Evolutionary conservation across 2,113 vertebrate species (phyloP).

Genomic region (Halcyon senegalensis): DNA sequence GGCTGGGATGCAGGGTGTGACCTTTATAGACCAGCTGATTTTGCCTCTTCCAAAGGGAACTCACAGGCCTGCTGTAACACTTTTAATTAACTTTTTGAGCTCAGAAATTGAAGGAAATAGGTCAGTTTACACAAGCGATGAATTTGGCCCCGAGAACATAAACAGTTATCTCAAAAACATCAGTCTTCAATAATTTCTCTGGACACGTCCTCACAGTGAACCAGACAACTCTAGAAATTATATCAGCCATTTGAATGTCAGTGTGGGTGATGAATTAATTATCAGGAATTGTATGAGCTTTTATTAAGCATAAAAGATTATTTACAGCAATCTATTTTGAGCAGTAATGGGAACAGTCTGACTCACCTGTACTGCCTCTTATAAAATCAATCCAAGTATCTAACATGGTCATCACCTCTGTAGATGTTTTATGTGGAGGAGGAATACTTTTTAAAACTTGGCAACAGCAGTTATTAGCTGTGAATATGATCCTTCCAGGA

Average conservation of each 20-base stretch:
- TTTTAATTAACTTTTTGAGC: not conserved
- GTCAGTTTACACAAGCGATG: not conserved
- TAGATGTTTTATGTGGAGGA: conserved; percentile 24
- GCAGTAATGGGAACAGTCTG: conserved; percentile 19
- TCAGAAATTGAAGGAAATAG: not conserved
- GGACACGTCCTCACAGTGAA: not conserved
- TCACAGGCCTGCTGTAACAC: not conserved
- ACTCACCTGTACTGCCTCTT: conserved; percentile 27
- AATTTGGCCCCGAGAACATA: not conserved
- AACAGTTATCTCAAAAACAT: not conserved
- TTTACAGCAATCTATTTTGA: conserved; percentile 65
- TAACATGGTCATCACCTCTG: conserved; percentile 54
- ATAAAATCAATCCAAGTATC: conserved; percentile 23
- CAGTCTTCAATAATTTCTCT: not conserved
- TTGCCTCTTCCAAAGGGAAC: not conserved
- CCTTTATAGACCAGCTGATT: not conserved
- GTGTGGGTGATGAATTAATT: conserved; percentile 31
- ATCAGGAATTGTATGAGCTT: not conserved
- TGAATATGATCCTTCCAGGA: conserved; percentile 23
- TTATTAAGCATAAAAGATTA: conserved; percentile 55
- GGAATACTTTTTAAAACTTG: conserved; percentile 19
- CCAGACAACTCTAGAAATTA: not conserved
- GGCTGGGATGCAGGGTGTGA: not conserved
- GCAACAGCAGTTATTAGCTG: conserved; percentile 18
- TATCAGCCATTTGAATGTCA: not conserved